A percentile compares a stretch with the other conserved stretches of the same genome.
Evolutionary conservation across 1,140 invertebrate species (phyloP).

Genomic region (Anagrus nilaparvatae): DNA sequence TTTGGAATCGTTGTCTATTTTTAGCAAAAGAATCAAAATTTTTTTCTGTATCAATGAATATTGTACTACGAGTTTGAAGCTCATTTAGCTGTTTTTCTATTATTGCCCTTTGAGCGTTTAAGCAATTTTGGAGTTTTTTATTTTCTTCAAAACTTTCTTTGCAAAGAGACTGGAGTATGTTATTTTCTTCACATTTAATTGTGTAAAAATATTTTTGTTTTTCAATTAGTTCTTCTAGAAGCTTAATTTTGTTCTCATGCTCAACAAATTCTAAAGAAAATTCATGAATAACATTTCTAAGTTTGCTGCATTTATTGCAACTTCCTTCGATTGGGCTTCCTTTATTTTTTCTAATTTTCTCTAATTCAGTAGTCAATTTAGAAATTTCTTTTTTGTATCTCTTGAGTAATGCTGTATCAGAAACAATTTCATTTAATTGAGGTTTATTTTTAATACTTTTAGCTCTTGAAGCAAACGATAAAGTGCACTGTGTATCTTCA

Average conservation of each 20-base stretch:
- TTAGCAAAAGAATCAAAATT: constrained; percentile 50
- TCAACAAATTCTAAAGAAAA: too few relatives aligned
- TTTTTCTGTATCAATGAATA: constrained; percentile 59
- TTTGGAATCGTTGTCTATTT: constrained; percentile 63
- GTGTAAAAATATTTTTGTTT: too few relatives aligned
- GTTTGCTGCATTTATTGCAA: too few relatives aligned
- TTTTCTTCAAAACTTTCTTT: constrained; percentile 71
- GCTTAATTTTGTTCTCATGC: too few relatives aligned
- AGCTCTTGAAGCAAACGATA: constrained; percentile 58
- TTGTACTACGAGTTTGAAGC: constrained; percentile 55
- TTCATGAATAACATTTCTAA: too few relatives aligned
- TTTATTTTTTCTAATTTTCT: constrained; percentile 22
- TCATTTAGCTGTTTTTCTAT: constrained; percentile 62
- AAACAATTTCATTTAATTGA: constrained; percentile 57
- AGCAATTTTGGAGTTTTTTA: constrained; percentile 62
- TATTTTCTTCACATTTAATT: too few relatives aligned
- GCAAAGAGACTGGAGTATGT: constrained; percentile 67
- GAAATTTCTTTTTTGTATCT: constrained; percentile 42
- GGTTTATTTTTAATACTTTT: constrained; percentile 63
- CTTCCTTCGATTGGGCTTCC: too few relatives aligned
- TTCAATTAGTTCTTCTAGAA: too few relatives aligned
- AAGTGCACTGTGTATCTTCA: constrained; percentile 66
- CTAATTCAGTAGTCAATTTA: constrained; percentile 38
- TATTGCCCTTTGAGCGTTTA: constrained; percentile 59
- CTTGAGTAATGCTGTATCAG: constrained; percentile 54